Conservation (phyloP, 64 coral and sea anemone species). For the Montipora capricornis region DNA sequence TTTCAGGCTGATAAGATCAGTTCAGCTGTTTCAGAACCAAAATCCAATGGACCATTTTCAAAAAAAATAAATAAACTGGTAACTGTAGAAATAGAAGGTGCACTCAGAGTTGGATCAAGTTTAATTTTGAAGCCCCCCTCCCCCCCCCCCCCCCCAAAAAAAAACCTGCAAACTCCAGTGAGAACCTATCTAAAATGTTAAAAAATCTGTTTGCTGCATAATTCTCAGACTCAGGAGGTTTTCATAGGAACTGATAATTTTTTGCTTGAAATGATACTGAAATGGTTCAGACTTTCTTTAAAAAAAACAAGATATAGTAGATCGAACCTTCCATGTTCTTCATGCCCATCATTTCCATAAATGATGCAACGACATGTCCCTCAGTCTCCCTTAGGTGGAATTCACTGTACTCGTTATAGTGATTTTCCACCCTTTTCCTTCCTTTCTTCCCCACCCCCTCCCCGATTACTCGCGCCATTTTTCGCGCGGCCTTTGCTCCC, state of each 20-base stretch:
- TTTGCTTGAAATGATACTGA: conserved; percentile 18
- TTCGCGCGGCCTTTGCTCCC: no score
- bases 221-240: conserved; percentile 17
- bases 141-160: no score
- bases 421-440: conserved; percentile 24
- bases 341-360: conserved; percentile 46
- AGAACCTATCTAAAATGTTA: conserved; percentile 23
- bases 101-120: not conserved
- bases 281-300: conserved; percentile 18
- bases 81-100: not conserved
- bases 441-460: no score
- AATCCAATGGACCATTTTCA: not conserved
- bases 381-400: conserved; percentile 40
- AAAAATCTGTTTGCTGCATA: conserved; percentile 20
- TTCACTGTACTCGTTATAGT: conserved; percentile 47
- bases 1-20: not conserved
- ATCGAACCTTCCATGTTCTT: conserved; percentile 24
- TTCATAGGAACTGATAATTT: conserved; percentile 23
- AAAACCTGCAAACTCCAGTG: conserved; percentile 16
- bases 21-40: not conserved
- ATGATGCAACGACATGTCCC: conserved; percentile 38
- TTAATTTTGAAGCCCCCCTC: conserved; percentile 8
- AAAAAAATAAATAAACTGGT: not conserved
- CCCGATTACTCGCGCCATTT: no score
- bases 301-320: not conserved